Evolutionary conservation across 2,797 vertebrate genomes (phyloP).

Genomic region (Poeciliopsis paucimaculata): DNA sequence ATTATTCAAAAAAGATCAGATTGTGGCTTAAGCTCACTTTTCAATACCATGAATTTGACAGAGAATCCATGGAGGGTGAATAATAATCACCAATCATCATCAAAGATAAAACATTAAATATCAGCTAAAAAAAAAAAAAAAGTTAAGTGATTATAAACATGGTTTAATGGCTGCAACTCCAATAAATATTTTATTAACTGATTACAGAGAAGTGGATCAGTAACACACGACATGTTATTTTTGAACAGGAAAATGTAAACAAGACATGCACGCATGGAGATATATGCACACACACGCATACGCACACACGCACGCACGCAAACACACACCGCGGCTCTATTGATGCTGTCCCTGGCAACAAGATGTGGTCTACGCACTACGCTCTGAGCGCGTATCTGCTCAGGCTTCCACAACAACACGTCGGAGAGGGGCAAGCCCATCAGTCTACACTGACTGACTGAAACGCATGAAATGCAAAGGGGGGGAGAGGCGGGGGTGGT

Average conservation of each 20-base stretch:
- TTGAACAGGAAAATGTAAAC: background rate
- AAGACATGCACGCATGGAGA: background rate
- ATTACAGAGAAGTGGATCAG: background rate
- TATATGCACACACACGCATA: background rate
- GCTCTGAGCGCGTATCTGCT: slow-evolving; percentile 27
- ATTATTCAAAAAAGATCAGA: background rate
- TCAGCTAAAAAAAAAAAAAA: background rate
- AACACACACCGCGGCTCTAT: background rate
- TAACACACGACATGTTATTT: background rate
- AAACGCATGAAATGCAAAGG: slow-evolving; percentile 33
- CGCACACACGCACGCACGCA: no score
- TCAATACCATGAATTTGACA: background rate
- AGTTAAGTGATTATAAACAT: background rate
- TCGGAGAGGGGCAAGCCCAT: slow-evolving; percentile 60
- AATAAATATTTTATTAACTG: background rate
- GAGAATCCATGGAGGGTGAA: background rate
- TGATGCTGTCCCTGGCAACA: slow-evolving; percentile 30
- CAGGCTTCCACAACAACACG: slow-evolving; percentile 46
- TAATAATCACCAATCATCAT: background rate
- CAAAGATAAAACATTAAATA: background rate
- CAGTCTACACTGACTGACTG: slow-evolving; percentile 27
- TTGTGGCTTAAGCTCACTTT: background rate
- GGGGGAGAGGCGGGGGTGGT: slow-evolving; percentile 8
- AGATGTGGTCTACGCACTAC: slow-evolving; percentile 55
- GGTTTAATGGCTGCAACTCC: background rate